Evolutionary conservation across 2,888 invertebrate species (phyloP), one percentile per base, ranked within the genome.

Genomic region (Cheilosia vulpina): DNA sequence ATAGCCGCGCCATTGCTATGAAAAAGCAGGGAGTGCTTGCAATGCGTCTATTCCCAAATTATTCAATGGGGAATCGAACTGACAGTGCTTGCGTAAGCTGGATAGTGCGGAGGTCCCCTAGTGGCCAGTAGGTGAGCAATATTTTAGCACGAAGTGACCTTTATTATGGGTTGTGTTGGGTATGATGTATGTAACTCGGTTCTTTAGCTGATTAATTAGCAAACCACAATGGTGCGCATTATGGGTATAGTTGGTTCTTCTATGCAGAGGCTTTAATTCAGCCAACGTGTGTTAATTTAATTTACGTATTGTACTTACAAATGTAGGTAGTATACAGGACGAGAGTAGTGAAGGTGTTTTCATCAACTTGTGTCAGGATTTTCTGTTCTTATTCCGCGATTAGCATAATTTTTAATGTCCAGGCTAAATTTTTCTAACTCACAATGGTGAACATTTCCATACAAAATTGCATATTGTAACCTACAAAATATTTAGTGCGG

Each of bases 61-160:
- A 85, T 81, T 85, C 85, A 81, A 77, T 77, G 38, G 85, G 85
- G 85, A 85, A 81, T 85, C 76, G 52, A n/a, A 62, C 38, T 62
- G 17, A 17, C 80, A 62, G 27, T 53, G 50, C 53, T 77, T 66
- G 72, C 81, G 76, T 76, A 68, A 85, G 62, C 57, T 43, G 9
- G 57, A 43, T 62, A n/a, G 17, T 17, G 21, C 63, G 50, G 6
- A 21, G 50, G 71, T 15, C 19, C 80, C 66, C 66, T 15, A 57
- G 68, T 76, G 84, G 21, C 75, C 63, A 52, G 41, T 31, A 21
- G 4, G n/a, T 43, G 11, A 6, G 43, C n/a, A 19, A 65, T 57
- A 57, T 65, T 9, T 57, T 65, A 41, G 38, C 58, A 58, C 38
- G 50, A 75, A 75, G 9, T 77, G 76, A 81, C 75, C 73, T 80